These are phyloP conservation scores for Clarias macrocephalus DNA, from an alignment of 2,113 vertebrate species.

Conservation along the genomic window DNA sequence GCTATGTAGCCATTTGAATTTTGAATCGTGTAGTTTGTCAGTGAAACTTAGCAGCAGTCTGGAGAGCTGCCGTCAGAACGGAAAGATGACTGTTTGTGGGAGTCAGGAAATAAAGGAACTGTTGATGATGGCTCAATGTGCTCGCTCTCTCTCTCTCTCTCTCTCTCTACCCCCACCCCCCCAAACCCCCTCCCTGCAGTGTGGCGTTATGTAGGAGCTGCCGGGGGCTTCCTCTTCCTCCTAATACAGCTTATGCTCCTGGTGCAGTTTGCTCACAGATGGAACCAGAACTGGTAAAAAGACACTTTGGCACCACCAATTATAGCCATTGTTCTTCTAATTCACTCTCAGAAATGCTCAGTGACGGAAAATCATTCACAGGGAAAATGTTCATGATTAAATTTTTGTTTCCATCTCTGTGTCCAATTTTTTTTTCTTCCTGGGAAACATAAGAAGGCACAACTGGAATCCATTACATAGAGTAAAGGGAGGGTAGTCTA, in stretches of 20 bases:
- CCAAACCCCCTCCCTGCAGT: conserved; percentile 70
- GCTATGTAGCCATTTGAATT: neutral
- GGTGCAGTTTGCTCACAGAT: conserved; percentile 95
- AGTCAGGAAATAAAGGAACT: conserved; percentile 19
- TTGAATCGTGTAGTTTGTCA: conserved; percentile 20
- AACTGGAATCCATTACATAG: conserved; percentile 52
- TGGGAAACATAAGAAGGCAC: conserved; percentile 16
- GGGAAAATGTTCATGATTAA: conserved; percentile 14
- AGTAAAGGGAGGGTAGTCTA: conserved; percentile 25
- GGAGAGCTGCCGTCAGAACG: conserved; percentile 13
- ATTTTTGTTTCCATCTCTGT: conserved; percentile 38
- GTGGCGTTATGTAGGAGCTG: conserved; percentile 89
- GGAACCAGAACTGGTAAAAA: conserved; percentile 98
- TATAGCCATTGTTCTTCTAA: conserved; percentile 21
- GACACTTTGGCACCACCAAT: neutral
- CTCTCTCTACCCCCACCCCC: neutral
- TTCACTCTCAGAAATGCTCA: conserved; percentile 12
- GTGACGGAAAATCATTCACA: conserved; percentile 17
- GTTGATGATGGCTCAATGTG: conserved; percentile 27
- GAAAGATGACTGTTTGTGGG: conserved; percentile 25
- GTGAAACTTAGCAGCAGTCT: neutral
- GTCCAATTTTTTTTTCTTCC: conserved; percentile 10
- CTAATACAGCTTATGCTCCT: conserved; percentile 90
- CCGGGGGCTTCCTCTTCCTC: conserved; percentile 84
- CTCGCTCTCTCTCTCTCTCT: neutral